Percentiles rank a stretch among this genome's conserved stretches.
phyloP scores from a whole-genome alignment of 2,888 invertebrate genomes.

The Muscina levida region DNA sequence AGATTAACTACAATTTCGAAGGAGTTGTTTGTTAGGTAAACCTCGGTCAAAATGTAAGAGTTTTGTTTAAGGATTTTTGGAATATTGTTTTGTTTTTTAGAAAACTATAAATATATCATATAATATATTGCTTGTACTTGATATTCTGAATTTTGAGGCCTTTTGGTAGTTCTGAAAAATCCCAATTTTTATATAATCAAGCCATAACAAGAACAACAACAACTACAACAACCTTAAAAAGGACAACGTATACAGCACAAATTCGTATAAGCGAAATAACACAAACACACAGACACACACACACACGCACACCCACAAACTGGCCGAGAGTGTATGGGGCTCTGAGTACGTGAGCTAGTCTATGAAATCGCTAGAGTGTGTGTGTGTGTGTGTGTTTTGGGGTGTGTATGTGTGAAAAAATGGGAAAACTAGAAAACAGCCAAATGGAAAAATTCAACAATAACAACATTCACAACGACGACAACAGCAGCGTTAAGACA shows the following conservation, averaged over 20 bases:
- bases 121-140: too few relatives aligned
- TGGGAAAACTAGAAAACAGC: slow-evolving; percentile 15
- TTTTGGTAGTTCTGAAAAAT: background rate
- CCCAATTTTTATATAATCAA: slow-evolving; percentile 64
- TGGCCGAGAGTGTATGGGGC: background rate
- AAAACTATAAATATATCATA: too few relatives aligned
- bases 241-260: slow-evolving; percentile 51
- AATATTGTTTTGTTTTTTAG: too few relatives aligned
- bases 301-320: too few relatives aligned
- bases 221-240: slow-evolving; percentile 44
- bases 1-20: too few relatives aligned
- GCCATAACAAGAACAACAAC: slow-evolving; percentile 47
- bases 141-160: too few relatives aligned
- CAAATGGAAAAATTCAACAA: background rate
- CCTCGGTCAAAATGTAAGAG: slow-evolving; percentile 30
- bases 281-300: background rate
- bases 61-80: background rate
- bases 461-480: background rate
- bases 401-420: background rate
- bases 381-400: background rate
- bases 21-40: too few relatives aligned
- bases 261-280: background rate
- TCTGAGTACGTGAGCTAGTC: background rate
- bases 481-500: background rate
- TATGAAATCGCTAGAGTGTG: slow-evolving; percentile 2